Evolutionary conservation across 2,888 invertebrate genomes (phyloP).

Genomic region (Caenorhabditis imperialis): DNA sequence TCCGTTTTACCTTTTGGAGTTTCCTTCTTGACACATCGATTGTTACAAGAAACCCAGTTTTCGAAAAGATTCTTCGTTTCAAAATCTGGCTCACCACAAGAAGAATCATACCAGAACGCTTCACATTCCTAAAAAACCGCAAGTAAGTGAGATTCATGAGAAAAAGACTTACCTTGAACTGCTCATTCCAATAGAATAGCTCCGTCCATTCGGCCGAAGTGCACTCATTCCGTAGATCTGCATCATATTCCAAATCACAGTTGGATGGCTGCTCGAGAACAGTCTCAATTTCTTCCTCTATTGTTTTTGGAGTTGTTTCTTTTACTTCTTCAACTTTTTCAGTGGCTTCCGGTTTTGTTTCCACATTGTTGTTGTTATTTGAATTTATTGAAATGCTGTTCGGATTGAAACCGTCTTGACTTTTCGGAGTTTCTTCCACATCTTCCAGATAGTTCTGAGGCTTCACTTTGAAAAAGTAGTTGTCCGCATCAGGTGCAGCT

Average conservation of each 20-base stretch:
- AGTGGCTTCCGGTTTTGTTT: not conserved
- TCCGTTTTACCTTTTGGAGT: not conserved
- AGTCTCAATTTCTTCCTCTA: constrained; percentile 16
- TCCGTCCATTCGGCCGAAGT: constrained; percentile 54
- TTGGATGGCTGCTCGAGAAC: constrained; percentile 5
- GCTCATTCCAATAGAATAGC: constrained; percentile 54
- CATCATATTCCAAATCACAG: constrained; percentile 42
- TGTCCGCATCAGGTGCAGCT: constrained; percentile 3
- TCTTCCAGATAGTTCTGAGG: constrained; percentile 44
- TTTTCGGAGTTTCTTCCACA: not conserved
- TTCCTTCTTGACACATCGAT: constrained; percentile 35
- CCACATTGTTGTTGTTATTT: no score
- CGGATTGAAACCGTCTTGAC: not conserved
- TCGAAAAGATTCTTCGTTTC: constrained; percentile 55
- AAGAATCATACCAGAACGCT: constrained; percentile 73
- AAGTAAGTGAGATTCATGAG: no score
- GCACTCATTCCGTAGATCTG: constrained; percentile 55
- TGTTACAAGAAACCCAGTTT: constrained; percentile 42
- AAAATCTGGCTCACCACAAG: constrained; percentile 57
- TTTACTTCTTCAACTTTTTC: constrained; percentile 13
- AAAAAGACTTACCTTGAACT: constrained; percentile 54
- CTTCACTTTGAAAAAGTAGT: constrained; percentile 41
- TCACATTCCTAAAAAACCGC: constrained; percentile 64
- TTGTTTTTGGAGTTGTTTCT: constrained; percentile 3
- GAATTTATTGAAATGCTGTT: no score